Conservation (phyloP, 2,888 invertebrate species). For the Sesia bembeciformis region DNA sequence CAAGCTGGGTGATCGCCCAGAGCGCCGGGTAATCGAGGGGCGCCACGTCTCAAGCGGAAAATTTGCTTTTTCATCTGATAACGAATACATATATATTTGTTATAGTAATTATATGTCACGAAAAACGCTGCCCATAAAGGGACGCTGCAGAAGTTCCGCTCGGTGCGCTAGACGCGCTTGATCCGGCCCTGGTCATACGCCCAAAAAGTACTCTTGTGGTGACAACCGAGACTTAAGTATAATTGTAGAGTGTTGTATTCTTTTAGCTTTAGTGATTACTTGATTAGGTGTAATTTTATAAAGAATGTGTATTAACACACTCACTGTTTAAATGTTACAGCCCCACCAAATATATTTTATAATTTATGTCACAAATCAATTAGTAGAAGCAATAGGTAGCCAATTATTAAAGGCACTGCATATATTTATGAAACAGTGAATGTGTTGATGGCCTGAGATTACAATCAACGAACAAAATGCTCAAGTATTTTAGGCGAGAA, state of each 20-base stretch:
- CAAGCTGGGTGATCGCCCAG: no score
- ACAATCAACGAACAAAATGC: slow-evolving; percentile 57
- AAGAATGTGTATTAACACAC: slow-evolving; percentile 67
- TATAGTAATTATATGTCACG: no score
- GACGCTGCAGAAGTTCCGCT: no score
- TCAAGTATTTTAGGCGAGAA: slow-evolving; percentile 66
- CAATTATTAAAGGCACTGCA: not conserved
- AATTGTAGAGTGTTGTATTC: slow-evolving; percentile 44
- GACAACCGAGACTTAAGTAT: not conserved
- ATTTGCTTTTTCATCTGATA: no score
- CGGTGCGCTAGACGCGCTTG: no score
- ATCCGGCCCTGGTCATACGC: no score
- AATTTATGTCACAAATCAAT: slow-evolving; percentile 32
- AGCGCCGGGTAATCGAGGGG: no score
- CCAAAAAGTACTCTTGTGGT: not conserved
- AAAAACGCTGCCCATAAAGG: no score
- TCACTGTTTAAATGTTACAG: slow-evolving; percentile 64
- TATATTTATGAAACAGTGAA: slow-evolving; percentile 52
- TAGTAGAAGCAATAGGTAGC: slow-evolving; percentile 1
- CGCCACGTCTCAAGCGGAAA: no score
- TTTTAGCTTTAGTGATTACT: slow-evolving; percentile 55
- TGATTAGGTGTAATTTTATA: slow-evolving; percentile 25
- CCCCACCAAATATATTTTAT: slow-evolving; percentile 57
- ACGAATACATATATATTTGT: no score
- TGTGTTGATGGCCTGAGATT: slow-evolving; percentile 67